These are phyloP conservation scores for Onychomys torridus DNA, from an alignment of 2,797 vertebrate genomes.

Conservation along the genomic window DNA sequence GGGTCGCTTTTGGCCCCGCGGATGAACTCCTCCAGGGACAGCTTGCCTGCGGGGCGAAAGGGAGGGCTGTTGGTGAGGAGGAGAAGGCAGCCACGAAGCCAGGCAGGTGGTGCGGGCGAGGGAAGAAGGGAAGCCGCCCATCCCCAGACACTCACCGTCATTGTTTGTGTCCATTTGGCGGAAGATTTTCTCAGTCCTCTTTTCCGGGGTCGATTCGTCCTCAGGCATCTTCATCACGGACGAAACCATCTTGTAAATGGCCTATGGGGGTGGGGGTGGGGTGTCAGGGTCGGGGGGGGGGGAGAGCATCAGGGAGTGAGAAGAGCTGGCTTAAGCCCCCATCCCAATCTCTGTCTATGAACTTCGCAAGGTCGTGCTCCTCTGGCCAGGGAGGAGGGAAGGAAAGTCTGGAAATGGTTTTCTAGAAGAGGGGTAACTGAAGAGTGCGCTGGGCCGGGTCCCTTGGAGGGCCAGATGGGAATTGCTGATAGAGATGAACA, in stretches of 20 bases:
- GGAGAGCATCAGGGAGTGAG: slow-evolving; percentile 29
- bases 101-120: neutral
- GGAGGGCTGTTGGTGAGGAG: neutral
- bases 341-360: neutral
- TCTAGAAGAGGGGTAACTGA: neutral
- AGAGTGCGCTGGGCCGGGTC: neutral
- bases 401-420: neutral
- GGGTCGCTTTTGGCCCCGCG: slow-evolving; percentile 99
- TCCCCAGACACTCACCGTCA: slow-evolving; percentile 91
- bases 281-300: neutral
- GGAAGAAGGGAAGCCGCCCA: neutral
- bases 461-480: neutral
- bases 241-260: slow-evolving; percentile 99
- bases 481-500: neutral
- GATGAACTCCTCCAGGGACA: slow-evolving; percentile 99
- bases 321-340: neutral
- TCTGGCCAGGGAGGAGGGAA: neutral
- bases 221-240: slow-evolving; percentile 99
- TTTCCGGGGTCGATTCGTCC: slow-evolving; percentile 98
- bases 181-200: slow-evolving; percentile 99
- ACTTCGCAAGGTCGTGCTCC: neutral
- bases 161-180: slow-evolving; percentile 99
- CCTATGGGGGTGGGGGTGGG: slow-evolving; percentile 87
- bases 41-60: slow-evolving; percentile 90
- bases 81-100: neutral